Evolutionary conservation across 2,113 vertebrate species (phyloP).

Genomic region (Oncorhynchus tshawytscha): DNA sequence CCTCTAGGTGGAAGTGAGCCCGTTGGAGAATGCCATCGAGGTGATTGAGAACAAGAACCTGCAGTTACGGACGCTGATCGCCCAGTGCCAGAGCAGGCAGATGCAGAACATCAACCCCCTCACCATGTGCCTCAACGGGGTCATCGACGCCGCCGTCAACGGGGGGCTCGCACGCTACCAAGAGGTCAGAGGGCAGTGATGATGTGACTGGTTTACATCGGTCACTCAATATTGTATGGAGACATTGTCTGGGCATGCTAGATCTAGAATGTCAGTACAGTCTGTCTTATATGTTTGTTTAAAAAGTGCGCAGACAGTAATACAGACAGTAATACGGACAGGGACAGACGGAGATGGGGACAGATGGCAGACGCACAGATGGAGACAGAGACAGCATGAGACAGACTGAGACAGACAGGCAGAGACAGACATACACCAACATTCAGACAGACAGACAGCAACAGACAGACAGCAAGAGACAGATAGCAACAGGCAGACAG

Average conservation of each 20-base stretch:
- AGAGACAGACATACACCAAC: no score
- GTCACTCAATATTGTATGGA: neutral
- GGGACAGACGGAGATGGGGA: neutral
- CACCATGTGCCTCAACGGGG: slow-evolving; percentile 98
- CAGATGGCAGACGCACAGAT: neutral
- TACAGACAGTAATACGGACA: no score
- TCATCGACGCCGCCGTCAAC: slow-evolving; percentile 97
- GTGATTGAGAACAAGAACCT: slow-evolving; percentile 98
- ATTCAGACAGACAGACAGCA: no score
- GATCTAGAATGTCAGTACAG: no score
- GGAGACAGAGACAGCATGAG: neutral
- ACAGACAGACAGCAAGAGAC: no score
- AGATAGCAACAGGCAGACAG: no score
- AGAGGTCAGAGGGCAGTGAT: slow-evolving; percentile 75
- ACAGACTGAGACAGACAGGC: no score
- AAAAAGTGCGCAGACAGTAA: no score
- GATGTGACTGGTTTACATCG: neutral
- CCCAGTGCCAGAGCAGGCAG: slow-evolving; percentile 92
- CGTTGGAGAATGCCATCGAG: slow-evolving; percentile 96
- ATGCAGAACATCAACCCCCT: slow-evolving; percentile 98
- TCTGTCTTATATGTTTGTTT: no score
- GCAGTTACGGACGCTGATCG: slow-evolving; percentile 90
- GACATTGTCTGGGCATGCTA: no score
- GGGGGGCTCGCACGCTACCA: slow-evolving; percentile 96
- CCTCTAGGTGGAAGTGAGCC: slow-evolving; percentile 93